Evolutionary conservation across 2,113 vertebrate genomes (phyloP).

Genomic region (Podiceps cristatus): DNA sequence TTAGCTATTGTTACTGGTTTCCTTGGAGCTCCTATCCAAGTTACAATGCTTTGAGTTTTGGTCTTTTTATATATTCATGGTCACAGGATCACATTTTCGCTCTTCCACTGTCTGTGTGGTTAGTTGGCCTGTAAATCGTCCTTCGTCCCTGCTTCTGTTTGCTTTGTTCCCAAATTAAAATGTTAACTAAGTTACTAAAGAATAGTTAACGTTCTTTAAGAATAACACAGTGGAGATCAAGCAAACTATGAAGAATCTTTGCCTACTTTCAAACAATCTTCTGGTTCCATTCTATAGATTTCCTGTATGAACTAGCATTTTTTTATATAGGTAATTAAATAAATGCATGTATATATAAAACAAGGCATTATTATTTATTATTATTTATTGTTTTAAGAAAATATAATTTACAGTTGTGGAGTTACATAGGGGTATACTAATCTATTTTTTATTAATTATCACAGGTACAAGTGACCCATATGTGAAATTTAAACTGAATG

Average conservation of each 20-base stretch:
- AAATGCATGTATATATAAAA: not conserved
- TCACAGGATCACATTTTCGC: not conserved
- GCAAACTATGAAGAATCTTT: not conserved
- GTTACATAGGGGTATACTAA: not conserved
- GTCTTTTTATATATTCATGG: not conserved
- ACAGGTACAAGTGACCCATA: slow-evolving; percentile 94
- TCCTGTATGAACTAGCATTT: not conserved
- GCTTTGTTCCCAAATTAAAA: not conserved
- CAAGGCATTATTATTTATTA: not conserved
- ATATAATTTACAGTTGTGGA: not conserved
- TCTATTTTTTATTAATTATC: not conserved
- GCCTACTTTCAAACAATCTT: not conserved
- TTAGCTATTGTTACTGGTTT: slow-evolving; percentile 44
- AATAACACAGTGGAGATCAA: not conserved
- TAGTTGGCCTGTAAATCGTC: not conserved
- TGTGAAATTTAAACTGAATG: slow-evolving; percentile 94
- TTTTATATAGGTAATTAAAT: not conserved
- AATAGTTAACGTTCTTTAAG: not conserved
- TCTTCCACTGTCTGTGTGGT: not conserved
- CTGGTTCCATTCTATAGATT: not conserved
- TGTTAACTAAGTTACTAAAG: not conserved
- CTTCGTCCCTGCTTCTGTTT: not conserved
- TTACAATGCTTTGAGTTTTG: not conserved
- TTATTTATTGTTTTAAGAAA: not conserved
- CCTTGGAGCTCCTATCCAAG: slow-evolving; percentile 8